Base-by-base conservation (phyloP, 2,113 vertebrate species). In the Channa argus region DNA sequence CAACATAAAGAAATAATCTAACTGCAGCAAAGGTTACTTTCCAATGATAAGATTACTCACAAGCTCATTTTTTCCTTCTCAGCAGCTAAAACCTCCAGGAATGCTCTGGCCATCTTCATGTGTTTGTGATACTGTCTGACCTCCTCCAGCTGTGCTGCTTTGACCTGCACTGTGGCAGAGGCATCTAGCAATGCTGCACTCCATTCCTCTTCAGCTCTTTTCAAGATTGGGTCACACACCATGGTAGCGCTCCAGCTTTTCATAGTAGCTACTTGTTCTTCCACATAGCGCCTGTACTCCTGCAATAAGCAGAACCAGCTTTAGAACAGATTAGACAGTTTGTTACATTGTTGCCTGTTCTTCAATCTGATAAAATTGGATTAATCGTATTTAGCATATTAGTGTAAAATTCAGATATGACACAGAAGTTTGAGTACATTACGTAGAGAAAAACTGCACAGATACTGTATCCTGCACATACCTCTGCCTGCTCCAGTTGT, bases 401-500 rank as follows among this genome's bases (percentile, higher is more conserved):
- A 24, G 24, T 41, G 39, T 41, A 41, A 41, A 41, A 41, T 41
- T 24, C 24, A 1, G 24, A 24, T 24, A 24, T 24, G 24, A 24
- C 24, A 24, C 24, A 15, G 4, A 52, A n/a, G n/a, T 47, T 41
- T 7, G 6, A 41, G 39, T 41, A 24, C 6, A 7, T 4, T 41
- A 41, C 39, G 6, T 41, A 41, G 6, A 4, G 4, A 41, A 41
- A 41, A 41, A 41, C 39, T 5, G 6, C 6, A 7, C 4, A 41
- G 39, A 24, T 24, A 24, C 24, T 24, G 24, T 24, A 24, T 49
- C 60, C 7, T 10, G 9, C 3, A 50, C 47, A 6, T 61, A 98
- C 98, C 96, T 97, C 93, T 62, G 97, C 95, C 54, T 96, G 95
- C 78, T 94, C 89, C 54, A 98, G 92, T 80, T 98, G 96, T 77